Evolutionary conservation across 2,888 invertebrate species (phyloP).

Genomic region (Pyrochroa serraticornis): DNA sequence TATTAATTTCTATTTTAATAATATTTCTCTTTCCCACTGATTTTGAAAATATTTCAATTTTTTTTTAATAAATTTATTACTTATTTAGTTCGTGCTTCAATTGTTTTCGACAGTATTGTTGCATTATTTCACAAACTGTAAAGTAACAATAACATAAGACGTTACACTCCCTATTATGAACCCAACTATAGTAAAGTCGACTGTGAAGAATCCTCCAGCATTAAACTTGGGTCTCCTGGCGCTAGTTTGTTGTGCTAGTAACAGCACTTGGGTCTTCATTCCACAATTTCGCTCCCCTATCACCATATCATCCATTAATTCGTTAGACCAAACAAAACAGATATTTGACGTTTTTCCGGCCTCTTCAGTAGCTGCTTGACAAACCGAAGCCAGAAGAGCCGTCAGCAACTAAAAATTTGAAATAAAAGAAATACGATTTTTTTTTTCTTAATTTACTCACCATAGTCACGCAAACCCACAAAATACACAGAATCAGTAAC

Average conservation of each 20-base stretch:
- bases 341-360: constrained; percentile 33
- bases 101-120: too few relatives aligned
- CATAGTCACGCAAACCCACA: too few relatives aligned
- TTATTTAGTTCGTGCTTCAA: too few relatives aligned
- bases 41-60: too few relatives aligned
- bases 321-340: constrained; percentile 33
- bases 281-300: constrained; percentile 13
- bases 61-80: too few relatives aligned
- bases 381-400: constrained; percentile 32
- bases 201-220: constrained; percentile 42
- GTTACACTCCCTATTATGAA: constrained; percentile 40
- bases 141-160: constrained; percentile 42
- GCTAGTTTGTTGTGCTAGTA: constrained; percentile 33
- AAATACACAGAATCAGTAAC: too few relatives aligned
- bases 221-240: constrained; percentile 34
- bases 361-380: constrained; percentile 35
- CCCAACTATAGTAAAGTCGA: constrained; percentile 38
- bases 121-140: constrained; percentile 32
- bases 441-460: background rate
- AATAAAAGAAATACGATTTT: background rate
- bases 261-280: constrained; percentile 30
- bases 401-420: constrained; percentile 33
- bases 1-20: too few relatives aligned
- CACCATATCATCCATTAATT: constrained; percentile 23
- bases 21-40: too few relatives aligned